These are phyloP conservation scores for Phrixothrix hirtus DNA, from an alignment of 2,888 invertebrate genomes.

Conservation along the genomic window DNA sequence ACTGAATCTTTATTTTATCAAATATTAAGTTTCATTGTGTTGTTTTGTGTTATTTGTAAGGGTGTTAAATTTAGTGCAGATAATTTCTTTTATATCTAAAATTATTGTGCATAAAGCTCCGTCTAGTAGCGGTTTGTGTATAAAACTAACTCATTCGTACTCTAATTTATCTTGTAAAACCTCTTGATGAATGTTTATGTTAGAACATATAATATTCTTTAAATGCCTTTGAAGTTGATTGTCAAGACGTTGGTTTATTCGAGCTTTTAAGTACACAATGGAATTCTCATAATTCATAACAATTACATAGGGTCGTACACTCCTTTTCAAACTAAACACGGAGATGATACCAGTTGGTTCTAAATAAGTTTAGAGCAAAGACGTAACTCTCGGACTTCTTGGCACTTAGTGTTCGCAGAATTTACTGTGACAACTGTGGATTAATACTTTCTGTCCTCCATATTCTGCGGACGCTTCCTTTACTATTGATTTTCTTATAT, in stretches of 20 bases:
- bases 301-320: too few species aligned
- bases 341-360: too few species aligned
- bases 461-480: neutral
- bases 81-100: too few species aligned
- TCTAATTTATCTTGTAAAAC: too few species aligned
- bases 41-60: too few species aligned
- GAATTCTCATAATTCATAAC: neutral
- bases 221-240: neutral
- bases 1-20: too few species aligned
- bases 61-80: too few species aligned
- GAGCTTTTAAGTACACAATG: neutral
- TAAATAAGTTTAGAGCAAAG: slow-evolving; percentile 11
- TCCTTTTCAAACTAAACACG: too few species aligned
- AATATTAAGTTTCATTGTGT: too few species aligned
- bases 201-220: neutral
- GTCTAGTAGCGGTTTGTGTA: too few species aligned
- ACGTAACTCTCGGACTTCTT: slow-evolving; percentile 3
- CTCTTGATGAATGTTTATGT: neutral
- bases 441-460: slow-evolving; percentile 10
- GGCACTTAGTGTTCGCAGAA: slow-evolving; percentile 11
- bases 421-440: slow-evolving; percentile 17
- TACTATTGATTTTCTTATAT: slow-evolving; percentile 9
- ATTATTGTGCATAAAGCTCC: too few species aligned
- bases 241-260: neutral
- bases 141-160: too few species aligned